Evolutionary conservation across 2,113 vertebrate species (phyloP), one percentile per base, ranked within the genome.

Genomic region (Chelonoidis abingdonii): DNA sequence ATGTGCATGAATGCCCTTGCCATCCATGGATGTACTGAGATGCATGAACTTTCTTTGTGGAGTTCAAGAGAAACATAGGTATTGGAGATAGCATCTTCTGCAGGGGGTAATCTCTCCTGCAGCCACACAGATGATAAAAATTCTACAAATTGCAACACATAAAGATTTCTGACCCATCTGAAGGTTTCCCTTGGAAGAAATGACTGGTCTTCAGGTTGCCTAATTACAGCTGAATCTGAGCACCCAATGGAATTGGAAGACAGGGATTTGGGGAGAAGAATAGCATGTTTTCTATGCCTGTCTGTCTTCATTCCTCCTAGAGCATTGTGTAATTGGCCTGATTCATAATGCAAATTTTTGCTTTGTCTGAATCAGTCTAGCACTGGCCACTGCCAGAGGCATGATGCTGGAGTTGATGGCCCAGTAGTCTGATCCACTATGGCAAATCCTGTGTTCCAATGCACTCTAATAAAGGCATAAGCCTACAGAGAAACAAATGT

Each of bases 1-100:
- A 0, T 44, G 72, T 89, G 4, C 13, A 83, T 7, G 14, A 84
- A 27, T 24, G 3, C 0, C 1, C 5, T 17, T 16, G 59, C 11
- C 59, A 14, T 65, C 13, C 59, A 65, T 31, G 31, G 29, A 65
- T 35, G 59, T 65, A 14, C 29, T 35, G 31, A 65, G 56, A 22
- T 10, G 84, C 8, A 6, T 0, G 1, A 41, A 1, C 3, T 3
- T 17, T 52, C 56, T 24, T 84, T 27, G 25, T 53, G 6, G 1
- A 1, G n/a, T 35, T 92, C 24, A 25, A n/a, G 54, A 54, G 5
- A 75, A 80, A 49, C 1, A 31, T 3, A 22, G 3, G 4, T 90
- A 10, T 50, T 86, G 62, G 10, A 54, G 17, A 8, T 2, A 56
- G 29, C 29, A 57, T 31, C 52, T 57, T 80, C 49, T 86, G 22